Percentiles rank a stretch among this genome's conserved stretches.
Conservation (phyloP, 2,888 invertebrate genomes). For the Lochmaea crataegi region DNA sequence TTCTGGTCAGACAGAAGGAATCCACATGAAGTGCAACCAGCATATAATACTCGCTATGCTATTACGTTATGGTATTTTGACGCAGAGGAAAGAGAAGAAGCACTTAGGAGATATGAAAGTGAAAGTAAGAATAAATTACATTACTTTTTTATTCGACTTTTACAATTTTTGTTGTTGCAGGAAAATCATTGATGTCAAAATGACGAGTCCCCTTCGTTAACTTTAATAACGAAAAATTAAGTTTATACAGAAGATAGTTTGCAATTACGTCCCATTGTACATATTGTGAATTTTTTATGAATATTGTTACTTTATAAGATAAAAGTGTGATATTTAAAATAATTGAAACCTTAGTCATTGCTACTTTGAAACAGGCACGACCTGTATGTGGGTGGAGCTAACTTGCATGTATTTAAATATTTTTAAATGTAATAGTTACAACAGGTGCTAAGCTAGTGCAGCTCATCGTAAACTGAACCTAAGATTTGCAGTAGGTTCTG, state of each 20-base stretch:
- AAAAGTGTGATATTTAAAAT: slow-evolving; percentile 45
- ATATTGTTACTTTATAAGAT: slow-evolving; percentile 37
- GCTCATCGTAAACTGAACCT: neutral
- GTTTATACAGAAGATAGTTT: slow-evolving; percentile 27
- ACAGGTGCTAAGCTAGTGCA: neutral
- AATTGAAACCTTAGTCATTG: slow-evolving; percentile 36
- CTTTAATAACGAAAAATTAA: neutral
- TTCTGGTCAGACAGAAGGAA: slow-evolving; percentile 98
- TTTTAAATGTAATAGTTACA: slow-evolving; percentile 15
- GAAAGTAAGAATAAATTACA: slow-evolving; percentile 63
- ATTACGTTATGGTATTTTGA: slow-evolving; percentile 95
- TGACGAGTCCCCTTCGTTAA: slow-evolving; percentile 26
- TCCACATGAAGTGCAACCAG: slow-evolving; percentile 97
- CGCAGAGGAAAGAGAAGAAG: slow-evolving; percentile 82
- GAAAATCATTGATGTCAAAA: slow-evolving; percentile 24
- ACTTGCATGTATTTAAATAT: neutral
- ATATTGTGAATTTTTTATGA: slow-evolving; percentile 41
- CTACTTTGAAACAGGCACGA: too few relatives aligned
- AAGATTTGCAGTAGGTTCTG: neutral
- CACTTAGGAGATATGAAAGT: slow-evolving; percentile 71
- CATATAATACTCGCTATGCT: slow-evolving; percentile 88
- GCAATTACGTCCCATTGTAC: slow-evolving; percentile 42
- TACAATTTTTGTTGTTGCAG: slow-evolving; percentile 28
- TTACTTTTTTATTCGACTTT: neutral
- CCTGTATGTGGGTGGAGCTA: neutral